phyloP scores from a whole-genome alignment of 2,113 vertebrate species.

The Thermophis baileyi region DNA sequence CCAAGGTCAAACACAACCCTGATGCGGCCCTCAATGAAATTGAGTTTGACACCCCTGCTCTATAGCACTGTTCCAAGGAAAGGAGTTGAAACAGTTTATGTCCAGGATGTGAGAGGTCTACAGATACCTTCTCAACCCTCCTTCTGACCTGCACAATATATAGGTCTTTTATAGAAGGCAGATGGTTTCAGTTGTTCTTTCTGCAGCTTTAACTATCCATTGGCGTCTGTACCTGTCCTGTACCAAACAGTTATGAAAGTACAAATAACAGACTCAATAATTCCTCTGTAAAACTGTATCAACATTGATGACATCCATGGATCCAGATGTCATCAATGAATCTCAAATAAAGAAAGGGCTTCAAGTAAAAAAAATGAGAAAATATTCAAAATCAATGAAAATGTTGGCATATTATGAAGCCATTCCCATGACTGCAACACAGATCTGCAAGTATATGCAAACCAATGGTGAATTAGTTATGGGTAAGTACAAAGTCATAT shows the following conservation, averaged over 20 bases:
- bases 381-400: not conserved
- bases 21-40: no score
- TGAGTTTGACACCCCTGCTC: not conserved
- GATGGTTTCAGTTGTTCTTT: not conserved
- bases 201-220: not conserved
- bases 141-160: not conserved
- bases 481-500: not conserved
- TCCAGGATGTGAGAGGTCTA: not conserved
- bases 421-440: not conserved
- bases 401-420: not conserved
- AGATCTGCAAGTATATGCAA: not conserved
- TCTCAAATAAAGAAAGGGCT: not conserved
- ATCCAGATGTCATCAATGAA: not conserved
- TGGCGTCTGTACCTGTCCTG: not conserved
- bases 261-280: no score
- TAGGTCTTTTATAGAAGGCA: not conserved
- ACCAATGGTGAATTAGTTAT: not conserved
- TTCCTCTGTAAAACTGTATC: no score
- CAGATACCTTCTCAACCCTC: not conserved
- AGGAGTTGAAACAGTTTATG: not conserved
- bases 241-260: not conserved
- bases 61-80: not conserved
- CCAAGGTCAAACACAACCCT: no score
- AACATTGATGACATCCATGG: no score
- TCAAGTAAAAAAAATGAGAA: not conserved